phyloP scores from a whole-genome alignment of 2,113 vertebrate species.

The Cairina moschata region DNA sequence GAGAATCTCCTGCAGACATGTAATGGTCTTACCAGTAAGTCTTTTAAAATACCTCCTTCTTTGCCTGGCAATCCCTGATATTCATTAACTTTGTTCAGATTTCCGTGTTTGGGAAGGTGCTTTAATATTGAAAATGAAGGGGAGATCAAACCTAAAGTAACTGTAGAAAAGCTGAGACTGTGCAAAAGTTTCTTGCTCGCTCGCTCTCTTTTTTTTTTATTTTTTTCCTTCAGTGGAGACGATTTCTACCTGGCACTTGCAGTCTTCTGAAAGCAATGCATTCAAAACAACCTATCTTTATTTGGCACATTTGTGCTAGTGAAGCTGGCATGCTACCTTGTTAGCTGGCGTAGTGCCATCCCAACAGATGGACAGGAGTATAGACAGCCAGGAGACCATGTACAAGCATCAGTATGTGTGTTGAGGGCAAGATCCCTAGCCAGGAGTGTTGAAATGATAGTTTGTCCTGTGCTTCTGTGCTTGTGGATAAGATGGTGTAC shows the following conservation, averaged over 20 bases:
- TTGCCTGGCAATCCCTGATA: slow-evolving; percentile 57
- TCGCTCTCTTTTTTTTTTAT: not conserved
- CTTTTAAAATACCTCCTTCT: slow-evolving; percentile 66
- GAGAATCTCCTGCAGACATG: slow-evolving; percentile 11
- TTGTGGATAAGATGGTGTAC: slow-evolving; percentile 11
- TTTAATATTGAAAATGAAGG: slow-evolving; percentile 32
- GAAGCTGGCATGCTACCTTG: slow-evolving; percentile 61
- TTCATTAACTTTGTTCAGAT: not conserved
- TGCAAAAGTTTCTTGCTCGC: not conserved
- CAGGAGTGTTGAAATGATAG: slow-evolving; percentile 56
- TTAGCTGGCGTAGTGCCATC: slow-evolving; percentile 74
- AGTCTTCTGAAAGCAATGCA: slow-evolving; percentile 37
- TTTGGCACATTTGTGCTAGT: slow-evolving; percentile 67
- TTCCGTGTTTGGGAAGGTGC: slow-evolving; percentile 10
- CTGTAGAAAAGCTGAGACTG: not conserved
- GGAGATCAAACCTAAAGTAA: not conserved
- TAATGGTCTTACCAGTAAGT: slow-evolving; percentile 29
- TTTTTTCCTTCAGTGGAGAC: not conserved
- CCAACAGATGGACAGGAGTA: slow-evolving; percentile 77
- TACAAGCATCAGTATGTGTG: slow-evolving; percentile 64
- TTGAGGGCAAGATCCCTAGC: slow-evolving; percentile 67
- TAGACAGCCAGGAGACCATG: slow-evolving; percentile 75
- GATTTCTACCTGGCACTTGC: not conserved
- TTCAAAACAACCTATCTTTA: slow-evolving; percentile 51
- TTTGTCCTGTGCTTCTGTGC: not conserved